Evolutionary conservation across 64 coral and sea anemone genomes (phyloP).

Genomic region (Acropora yongei): DNA sequence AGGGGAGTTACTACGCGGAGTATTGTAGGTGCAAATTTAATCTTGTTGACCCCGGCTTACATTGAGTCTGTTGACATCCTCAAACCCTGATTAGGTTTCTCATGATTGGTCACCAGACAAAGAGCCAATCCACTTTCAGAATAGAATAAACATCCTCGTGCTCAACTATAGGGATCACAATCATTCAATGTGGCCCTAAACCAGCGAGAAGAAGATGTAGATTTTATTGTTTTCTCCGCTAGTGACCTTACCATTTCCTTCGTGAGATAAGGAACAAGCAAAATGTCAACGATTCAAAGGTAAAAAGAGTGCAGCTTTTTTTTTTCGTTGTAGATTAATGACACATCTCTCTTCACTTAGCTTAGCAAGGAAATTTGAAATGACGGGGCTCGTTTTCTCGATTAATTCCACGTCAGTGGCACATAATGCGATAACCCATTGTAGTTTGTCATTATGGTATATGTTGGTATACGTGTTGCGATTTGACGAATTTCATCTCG

Average conservation of each 20-base stretch:
- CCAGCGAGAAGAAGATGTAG: neutral
- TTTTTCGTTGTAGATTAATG: neutral
- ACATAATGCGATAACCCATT: too few species aligned
- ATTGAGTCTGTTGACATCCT: neutral
- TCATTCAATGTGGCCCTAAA: too few species aligned
- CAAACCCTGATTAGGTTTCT: neutral
- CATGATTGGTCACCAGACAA: neutral
- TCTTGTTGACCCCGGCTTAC: too few species aligned
- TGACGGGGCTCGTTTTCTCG: too few species aligned
- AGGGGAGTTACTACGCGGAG: too few species aligned
- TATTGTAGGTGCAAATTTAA: too few species aligned
- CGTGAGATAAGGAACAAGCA: neutral
- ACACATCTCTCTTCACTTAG: neutral
- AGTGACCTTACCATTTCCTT: neutral
- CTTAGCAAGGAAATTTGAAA: too few species aligned
- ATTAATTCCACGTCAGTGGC: too few species aligned
- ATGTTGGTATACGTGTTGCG: too few species aligned
- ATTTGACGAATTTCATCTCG: too few species aligned
- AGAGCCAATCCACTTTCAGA: constrained; percentile 1
- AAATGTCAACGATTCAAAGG: constrained; percentile 56
- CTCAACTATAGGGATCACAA: too few species aligned
- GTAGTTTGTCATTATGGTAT: too few species aligned
- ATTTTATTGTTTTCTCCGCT: neutral
- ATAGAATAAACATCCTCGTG: neutral
- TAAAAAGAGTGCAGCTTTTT: neutral